Base-by-base conservation (phyloP, 2,113 vertebrate species). In the Megaceryle maxima region DNA sequence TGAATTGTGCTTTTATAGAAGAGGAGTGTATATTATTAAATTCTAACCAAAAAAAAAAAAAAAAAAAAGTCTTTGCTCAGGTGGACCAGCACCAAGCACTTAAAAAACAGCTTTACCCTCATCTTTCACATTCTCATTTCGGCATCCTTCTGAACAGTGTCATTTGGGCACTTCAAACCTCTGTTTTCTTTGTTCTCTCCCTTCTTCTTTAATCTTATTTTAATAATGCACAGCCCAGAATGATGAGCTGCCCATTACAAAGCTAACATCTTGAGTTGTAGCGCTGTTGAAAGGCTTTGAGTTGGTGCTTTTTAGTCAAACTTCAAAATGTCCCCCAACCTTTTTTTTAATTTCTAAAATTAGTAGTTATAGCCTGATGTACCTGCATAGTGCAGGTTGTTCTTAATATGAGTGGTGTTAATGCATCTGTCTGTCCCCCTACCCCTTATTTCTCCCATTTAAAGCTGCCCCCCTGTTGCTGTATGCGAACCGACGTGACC, bases 401-500 rank as follows among this genome's bases (percentile, higher is more conserved):
- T 9, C 11, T 19, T 41, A 10, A 2, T 18, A 2, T 10, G n/a
- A 80, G 63, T 62, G 91, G 64, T 8, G 11, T 66, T 94, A 95
- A 96, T 25, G 1, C 22, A 1, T 14, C 13, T 74, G 20, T 91
- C 92, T 92, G 28, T 85, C 16, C n/a, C 74, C 59, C 16, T 9
- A 8, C 59, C 78, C 25, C 73, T 76, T 85, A 46, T 95, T 26
- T 84, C 86, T 77, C 87, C 63, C 6, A 1, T 43, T 53, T 74
- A 9, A 97, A 99, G 99, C 98, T 31, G 98, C 98, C 89, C 99
- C 99, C 11, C 98, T 99, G 96, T 97, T 99, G 96, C 98, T 99
- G 79, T 99, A 99, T 12, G 99, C 99, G 3, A 99, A 99, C 98
- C 98, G 99, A 28, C 98, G 99, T 76, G 99, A 99, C 43, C 98